A percentile compares a stretch with the other conserved stretches of the same genome.
These are phyloP conservation scores for Shinisaurus crocodilurus DNA, from an alignment of 2,113 vertebrate species.

Conservation along the genomic window DNA sequence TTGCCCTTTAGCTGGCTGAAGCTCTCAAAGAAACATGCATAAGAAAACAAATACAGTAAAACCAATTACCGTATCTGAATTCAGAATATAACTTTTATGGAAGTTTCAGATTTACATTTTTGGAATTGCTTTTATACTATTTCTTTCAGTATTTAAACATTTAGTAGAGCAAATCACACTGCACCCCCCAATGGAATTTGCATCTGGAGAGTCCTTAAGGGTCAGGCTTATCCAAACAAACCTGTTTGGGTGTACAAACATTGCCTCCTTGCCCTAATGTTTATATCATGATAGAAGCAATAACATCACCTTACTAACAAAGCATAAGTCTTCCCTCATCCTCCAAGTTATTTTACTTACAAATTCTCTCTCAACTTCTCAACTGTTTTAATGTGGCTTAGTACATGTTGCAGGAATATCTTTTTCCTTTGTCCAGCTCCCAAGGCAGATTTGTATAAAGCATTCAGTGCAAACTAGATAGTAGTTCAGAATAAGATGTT, in stretches of 20 bases:
- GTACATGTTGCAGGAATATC: neutral
- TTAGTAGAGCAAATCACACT: neutral
- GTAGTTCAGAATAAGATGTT: slow-evolving; percentile 62
- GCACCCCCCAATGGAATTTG: neutral
- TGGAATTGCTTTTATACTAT: neutral
- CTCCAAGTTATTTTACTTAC: neutral
- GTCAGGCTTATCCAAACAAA: neutral
- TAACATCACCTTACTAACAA: neutral
- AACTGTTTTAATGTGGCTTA: neutral
- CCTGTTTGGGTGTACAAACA: neutral
- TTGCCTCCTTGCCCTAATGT: neutral
- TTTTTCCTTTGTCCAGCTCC: slow-evolving; percentile 4
- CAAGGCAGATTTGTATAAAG: slow-evolving; percentile 26
- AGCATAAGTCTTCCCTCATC: neutral
- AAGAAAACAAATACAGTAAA: too few species aligned
- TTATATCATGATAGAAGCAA: neutral
- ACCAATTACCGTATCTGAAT: neutral
- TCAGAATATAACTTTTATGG: neutral
- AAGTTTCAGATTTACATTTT: neutral
- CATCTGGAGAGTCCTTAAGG: neutral
- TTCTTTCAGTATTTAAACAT: neutral
- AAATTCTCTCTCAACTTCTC: neutral
- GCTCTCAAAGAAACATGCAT: too few species aligned
- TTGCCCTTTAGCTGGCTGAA: too few species aligned
- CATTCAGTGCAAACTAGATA: slow-evolving; percentile 15